Percentiles rank a stretch among this genome's conserved stretches.
phyloP scores from a whole-genome alignment of 2,113 vertebrate species.

The Anarhynchus alexandrinus region DNA sequence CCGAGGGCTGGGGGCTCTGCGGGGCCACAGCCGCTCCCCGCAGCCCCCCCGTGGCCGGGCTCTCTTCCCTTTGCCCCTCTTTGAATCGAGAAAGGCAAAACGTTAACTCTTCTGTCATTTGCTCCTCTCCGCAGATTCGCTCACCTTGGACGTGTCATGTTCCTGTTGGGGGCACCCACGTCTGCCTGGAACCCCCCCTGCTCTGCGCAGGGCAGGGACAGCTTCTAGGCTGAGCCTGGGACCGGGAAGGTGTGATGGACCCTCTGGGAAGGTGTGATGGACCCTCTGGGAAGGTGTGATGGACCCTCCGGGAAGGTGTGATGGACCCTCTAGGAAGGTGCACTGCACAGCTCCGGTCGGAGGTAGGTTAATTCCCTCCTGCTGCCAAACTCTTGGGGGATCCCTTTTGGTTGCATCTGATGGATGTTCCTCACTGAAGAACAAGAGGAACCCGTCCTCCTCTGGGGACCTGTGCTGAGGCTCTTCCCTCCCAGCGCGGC shows the following conservation, averaged over 20 bases:
- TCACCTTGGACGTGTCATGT: background rate
- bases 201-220: accelerated
- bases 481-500: background rate
- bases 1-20: background rate
- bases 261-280: background rate
- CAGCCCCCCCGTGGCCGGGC: background rate
- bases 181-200: background rate
- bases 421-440: accelerated
- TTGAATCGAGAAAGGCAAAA: background rate
- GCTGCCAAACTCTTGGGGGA: background rate
- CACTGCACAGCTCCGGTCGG: accelerated
- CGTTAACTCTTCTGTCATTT: accelerated
- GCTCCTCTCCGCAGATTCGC: background rate
- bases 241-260: background rate
- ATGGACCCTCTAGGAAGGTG: background rate
- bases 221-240: background rate
- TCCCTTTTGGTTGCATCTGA: background rate
- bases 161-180: accelerated
- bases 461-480: background rate
- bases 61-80: background rate
- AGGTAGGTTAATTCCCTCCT: background rate
- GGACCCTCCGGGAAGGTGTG: background rate
- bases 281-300: background rate
- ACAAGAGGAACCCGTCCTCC: background rate
- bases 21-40: background rate